Evolutionary conservation across 2,888 invertebrate genomes (phyloP).

Genomic region (Xestobium rufovillosum): DNA sequence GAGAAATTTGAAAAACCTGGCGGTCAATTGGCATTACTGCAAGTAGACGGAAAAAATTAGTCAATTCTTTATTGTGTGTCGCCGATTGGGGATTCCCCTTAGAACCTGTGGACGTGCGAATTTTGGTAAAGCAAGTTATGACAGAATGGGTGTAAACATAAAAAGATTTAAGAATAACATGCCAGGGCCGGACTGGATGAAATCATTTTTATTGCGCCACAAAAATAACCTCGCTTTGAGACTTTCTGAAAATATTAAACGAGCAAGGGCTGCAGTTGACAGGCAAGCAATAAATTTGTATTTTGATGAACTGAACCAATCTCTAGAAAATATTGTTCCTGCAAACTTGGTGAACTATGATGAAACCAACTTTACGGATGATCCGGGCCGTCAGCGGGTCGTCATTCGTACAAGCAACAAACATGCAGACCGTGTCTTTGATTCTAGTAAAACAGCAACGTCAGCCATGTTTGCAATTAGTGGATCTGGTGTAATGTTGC

Average conservation of each 20-base stretch:
- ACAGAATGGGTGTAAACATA: neutral
- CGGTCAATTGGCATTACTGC: neutral
- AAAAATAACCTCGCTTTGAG: conserved; percentile 15
- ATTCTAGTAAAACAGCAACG: conserved; percentile 17
- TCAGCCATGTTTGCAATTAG: conserved; percentile 16
- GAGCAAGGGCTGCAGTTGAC: conserved; percentile 18
- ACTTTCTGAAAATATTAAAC: conserved; percentile 19
- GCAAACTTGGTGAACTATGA: neutral
- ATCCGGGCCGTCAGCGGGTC: conserved; percentile 19
- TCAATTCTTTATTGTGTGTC: neutral
- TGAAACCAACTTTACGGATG: conserved; percentile 20
- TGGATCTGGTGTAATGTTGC: conserved; percentile 13
- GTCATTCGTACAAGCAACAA: conserved; percentile 18
- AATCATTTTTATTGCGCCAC: conserved; percentile 16
- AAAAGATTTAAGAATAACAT: conserved; percentile 8
- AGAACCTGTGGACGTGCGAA: neutral
- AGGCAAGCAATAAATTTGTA: conserved; percentile 17
- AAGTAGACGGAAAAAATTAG: neutral
- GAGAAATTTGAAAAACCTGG: too few species aligned
- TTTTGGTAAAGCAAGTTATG: neutral
- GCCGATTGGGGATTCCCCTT: conserved; percentile 1
- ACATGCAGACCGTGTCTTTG: conserved; percentile 26
- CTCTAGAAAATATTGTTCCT: neutral
- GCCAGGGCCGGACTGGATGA: conserved; percentile 13
- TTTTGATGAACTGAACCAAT: conserved; percentile 14